A percentile compares a stretch with the other conserved stretches of the same genome.
These are phyloP conservation scores for Molossus molossus DNA, from an alignment of 2,797 vertebrate genomes.

Conservation along the genomic window DNA sequence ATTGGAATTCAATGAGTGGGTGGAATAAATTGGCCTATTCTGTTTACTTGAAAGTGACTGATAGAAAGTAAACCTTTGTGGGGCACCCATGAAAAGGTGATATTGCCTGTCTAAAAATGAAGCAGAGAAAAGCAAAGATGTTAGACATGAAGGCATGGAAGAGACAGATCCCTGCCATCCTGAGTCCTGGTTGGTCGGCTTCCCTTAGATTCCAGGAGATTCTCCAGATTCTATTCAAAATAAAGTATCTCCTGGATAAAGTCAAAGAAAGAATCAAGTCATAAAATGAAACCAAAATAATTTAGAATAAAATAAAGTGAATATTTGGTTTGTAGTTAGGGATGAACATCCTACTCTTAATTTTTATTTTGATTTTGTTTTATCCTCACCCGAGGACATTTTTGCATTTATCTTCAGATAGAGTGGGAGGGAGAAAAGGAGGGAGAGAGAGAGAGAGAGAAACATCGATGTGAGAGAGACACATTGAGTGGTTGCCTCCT, in stretches of 20 bases:
- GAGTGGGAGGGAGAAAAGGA: too few relatives aligned
- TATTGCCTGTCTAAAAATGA: neutral
- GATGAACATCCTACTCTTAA: neutral
- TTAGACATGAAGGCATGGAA: neutral
- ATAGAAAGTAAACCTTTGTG: neutral
- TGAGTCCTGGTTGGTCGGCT: neutral
- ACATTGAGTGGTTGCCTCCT: too few relatives aligned
- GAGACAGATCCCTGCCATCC: neutral
- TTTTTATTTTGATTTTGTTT: too few relatives aligned
- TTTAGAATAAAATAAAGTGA: neutral
- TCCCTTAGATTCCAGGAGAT: constrained; percentile 20
- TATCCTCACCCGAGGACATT: too few relatives aligned
- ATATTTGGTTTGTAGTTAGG: neutral
- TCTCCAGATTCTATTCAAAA: constrained; percentile 34
- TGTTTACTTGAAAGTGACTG: neutral
- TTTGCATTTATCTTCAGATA: too few relatives aligned
- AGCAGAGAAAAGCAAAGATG: neutral
- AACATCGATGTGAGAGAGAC: too few relatives aligned
- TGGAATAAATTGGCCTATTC: neutral
- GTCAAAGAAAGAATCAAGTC: neutral
- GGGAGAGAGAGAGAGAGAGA: too few relatives aligned
- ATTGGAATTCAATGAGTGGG: neutral
- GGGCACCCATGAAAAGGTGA: neutral
- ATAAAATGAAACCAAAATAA: neutral
- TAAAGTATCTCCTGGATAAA: neutral